A percentile compares a stretch with the other conserved stretches of the same genome.
phyloP scores from a whole-genome alignment of 2,113 vertebrate species.

The Nyctibius bracteatus region DNA sequence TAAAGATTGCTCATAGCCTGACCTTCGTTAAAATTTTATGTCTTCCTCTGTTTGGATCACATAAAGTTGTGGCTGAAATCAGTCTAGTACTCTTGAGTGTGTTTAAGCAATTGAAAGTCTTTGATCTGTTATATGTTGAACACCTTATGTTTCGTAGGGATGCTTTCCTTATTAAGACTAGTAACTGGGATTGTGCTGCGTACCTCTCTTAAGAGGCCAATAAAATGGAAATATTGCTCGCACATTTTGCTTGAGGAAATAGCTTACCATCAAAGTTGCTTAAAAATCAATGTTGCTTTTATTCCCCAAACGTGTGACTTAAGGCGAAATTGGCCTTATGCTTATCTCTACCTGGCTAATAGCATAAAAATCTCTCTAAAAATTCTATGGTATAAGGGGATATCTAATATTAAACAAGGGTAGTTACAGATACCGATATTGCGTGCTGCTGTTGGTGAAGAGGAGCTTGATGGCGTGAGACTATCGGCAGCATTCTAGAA shows the following conservation, averaged over 20 bases:
- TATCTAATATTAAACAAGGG: not conserved
- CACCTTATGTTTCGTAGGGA: not conserved
- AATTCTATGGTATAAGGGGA: not conserved
- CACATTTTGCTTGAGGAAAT: not conserved
- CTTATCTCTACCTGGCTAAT: not conserved
- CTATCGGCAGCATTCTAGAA: not conserved
- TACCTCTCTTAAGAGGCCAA: not conserved
- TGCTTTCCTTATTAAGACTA: not conserved
- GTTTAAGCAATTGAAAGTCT: not conserved
- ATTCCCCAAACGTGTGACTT: not conserved
- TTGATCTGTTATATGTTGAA: not conserved
- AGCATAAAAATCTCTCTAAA: not conserved
- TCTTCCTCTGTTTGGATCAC: not conserved
- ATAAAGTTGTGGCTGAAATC: not conserved
- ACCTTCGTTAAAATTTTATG: not conserved
- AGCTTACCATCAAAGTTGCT: not conserved
- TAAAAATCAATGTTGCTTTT: not conserved
- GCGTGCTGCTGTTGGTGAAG: fast-evolving
- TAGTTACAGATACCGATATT: not conserved
- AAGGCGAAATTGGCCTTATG: not conserved
- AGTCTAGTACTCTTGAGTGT: not conserved
- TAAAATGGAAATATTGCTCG: not conserved
- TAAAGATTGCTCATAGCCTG: not conserved
- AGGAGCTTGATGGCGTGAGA: not conserved
- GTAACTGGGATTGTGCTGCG: not conserved